Evolutionary conservation across 1,140 invertebrate species (phyloP).

Genomic region (Brachionus angularis): DNA sequence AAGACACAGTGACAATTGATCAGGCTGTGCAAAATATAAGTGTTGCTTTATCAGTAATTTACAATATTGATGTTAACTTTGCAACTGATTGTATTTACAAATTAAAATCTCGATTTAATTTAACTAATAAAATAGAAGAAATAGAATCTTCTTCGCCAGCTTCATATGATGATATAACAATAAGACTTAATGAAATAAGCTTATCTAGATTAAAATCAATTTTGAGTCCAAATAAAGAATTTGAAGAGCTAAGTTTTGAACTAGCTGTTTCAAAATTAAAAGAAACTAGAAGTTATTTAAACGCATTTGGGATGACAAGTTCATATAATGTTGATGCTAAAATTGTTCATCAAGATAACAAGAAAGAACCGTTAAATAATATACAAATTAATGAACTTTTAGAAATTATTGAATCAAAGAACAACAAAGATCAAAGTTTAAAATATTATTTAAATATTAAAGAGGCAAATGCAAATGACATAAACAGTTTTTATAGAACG

Average conservation of each 20-base stretch:
- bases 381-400: background rate
- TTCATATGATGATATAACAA: background rate
- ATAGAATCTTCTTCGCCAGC: background rate
- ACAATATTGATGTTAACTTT: too few species aligned
- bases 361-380: background rate
- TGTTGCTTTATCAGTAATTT: background rate
- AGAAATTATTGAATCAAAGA: background rate
- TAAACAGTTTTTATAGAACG: background rate
- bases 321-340: background rate
- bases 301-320: background rate
- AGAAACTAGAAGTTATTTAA: background rate
- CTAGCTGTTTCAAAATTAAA: background rate
- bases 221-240: background rate
- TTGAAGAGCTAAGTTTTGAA: background rate
- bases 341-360: background rate
- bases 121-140: too few species aligned
- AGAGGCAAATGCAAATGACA: background rate
- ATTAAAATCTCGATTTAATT: background rate
- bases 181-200: background rate
- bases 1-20: background rate
- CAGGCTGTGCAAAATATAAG: background rate
- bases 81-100: too few species aligned
- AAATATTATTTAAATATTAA: background rate
- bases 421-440: background rate
- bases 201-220: background rate